These are phyloP conservation scores for Urosaurus nigricauda DNA, from an alignment of 2,797 vertebrate species.

Conservation along the genomic window DNA sequence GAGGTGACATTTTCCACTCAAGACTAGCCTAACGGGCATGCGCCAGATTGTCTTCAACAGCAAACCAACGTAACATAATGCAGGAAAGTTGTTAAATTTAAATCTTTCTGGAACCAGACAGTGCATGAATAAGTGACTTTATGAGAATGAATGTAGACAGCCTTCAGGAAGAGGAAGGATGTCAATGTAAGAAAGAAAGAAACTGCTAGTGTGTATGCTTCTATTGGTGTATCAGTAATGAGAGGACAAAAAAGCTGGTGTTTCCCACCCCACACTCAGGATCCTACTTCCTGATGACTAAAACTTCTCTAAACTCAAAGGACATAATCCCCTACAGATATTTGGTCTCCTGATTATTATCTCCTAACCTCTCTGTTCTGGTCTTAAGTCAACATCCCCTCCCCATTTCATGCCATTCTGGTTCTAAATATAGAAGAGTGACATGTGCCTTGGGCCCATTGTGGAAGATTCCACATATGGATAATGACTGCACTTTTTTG, in stretches of 20 bases:
- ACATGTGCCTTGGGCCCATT: not conserved
- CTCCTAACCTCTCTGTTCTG: not conserved
- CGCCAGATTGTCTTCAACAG: no score
- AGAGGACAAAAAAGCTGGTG: not conserved
- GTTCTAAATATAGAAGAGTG: constrained; percentile 16
- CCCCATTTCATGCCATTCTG: not conserved
- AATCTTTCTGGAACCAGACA: not conserved
- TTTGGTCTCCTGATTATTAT: not conserved
- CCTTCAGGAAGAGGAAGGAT: not conserved
- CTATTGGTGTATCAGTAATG: not conserved
- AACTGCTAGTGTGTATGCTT: not conserved
- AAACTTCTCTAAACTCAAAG: not conserved
- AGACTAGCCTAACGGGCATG: not conserved
- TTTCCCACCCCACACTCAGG: not conserved
- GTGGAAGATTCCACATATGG: constrained; percentile 1
- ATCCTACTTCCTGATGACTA: not conserved
- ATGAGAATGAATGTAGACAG: no score
- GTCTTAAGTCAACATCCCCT: not conserved
- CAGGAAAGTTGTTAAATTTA: not conserved
- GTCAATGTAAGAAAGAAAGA: not conserved
- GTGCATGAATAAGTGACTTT: not conserved
- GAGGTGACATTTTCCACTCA: not conserved
- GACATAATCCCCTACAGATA: not conserved
- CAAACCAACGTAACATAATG: not conserved
- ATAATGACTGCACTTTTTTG: constrained; percentile 18